Evolutionary conservation across 2,113 vertebrate genomes (phyloP), one percentile per base, ranked within the genome.

Genomic region (Callopanchax toddi): DNA sequence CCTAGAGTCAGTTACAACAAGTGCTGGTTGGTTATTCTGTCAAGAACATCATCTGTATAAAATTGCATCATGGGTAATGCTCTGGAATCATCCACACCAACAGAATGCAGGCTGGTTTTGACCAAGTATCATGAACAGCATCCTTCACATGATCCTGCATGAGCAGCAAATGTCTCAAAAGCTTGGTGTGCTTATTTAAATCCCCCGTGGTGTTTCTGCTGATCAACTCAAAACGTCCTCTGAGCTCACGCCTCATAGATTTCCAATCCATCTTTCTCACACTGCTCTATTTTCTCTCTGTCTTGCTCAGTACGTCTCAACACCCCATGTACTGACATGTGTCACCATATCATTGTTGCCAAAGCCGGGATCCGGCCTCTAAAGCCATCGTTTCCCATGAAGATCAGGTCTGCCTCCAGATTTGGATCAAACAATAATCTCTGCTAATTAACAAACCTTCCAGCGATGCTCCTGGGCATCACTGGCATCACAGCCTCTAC

Each of bases 141-240:
- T 82, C 78, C 43, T 63, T 63, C n/a, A 29, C 68, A 62, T 79
- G 77, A 80, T 82, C 77, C 53, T 75, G 79, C 82, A 65, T 61
- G 58, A 81, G 77, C 80, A 86, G 85, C 81, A 87, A 82, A 88
- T 86, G 76, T 76, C 61, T 74, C 0, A 67, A 63, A 25, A 83
- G 72, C 84, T 86, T 84, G 85, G 52, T 64, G 78, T 87, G 81
- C 87, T 79, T 57, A 55, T 85, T 88, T 92, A 89, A 91, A 88
- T 64, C 1, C 0, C 67, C 49, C 37, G 64, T 32, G 11, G 40
- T 29, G 40, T n/a, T 60, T 65, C 71, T 53, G 12, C 5, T 29
- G 57, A 71, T 77, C 67, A 67, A 36, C 36, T 61, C 16, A 44
- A 66, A 64, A 67, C 18, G 6, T 37, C 45, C 26, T 52, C 51